phyloP scores from a whole-genome alignment of 2,113 vertebrate genomes.

The Petrocephalus zakoni region DNA sequence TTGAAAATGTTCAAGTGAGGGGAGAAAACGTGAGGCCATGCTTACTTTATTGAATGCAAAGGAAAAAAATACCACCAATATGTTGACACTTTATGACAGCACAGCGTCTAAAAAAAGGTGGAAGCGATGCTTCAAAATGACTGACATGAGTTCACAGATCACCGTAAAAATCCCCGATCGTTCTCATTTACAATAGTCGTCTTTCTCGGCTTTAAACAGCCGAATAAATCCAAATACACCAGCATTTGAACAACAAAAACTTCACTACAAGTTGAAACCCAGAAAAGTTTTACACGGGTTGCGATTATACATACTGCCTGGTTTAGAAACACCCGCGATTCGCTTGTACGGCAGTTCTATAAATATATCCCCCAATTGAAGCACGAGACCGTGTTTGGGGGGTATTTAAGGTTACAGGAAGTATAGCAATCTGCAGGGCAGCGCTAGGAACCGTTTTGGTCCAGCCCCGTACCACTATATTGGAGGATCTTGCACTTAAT shows the following conservation, averaged over 20 bases:
- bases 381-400: conserved; percentile 50
- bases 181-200: conserved; percentile 59
- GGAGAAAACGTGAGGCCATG: conserved; percentile 69
- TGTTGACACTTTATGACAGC: conserved; percentile 68
- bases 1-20: not conserved
- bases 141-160: conserved; percentile 67
- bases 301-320: conserved; percentile 40
- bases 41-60: conserved; percentile 85
- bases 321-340: conserved; percentile 48
- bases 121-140: conserved; percentile 56
- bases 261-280: conserved; percentile 28
- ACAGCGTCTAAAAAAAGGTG: conserved; percentile 66
- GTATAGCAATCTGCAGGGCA: not conserved
- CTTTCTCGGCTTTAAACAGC: conserved; percentile 69
- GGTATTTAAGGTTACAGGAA: conserved; percentile 24
- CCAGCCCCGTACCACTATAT: not conserved
- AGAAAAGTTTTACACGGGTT: conserved; percentile 49
- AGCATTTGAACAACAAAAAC: conserved; percentile 49
- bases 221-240: conserved; percentile 54
- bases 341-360: conserved; percentile 60
- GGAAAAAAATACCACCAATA: conserved; percentile 65
- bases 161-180: conserved; percentile 64
- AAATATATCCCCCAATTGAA: conserved; percentile 51
- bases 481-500: not conserved
- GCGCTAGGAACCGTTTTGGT: not conserved